Evolutionary conservation across 2,113 vertebrate genomes (phyloP), one percentile per base, ranked within the genome.

Genomic region (Hiodon alosoides): DNA sequence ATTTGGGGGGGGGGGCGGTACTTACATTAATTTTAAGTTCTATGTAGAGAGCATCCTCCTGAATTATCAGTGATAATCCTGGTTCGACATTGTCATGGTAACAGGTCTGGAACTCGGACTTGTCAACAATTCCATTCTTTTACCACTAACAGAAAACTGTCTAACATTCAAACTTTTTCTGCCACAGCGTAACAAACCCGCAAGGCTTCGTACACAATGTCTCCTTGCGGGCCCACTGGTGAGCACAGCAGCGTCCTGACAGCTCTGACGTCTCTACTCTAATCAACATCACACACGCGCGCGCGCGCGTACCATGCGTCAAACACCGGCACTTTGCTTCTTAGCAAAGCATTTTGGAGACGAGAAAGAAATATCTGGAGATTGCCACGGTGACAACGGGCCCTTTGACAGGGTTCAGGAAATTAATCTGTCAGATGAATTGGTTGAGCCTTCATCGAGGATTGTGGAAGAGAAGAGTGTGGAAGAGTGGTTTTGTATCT

Each of bases 381-480:
- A 75, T 69, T 16, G n/a, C 53, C 7, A 73, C 60, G 58, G 73
- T 57, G 74, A 77, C 69, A 48, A 64, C 16, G 9, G 7, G 55
- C 59, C 31, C 79, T 69, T 55, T 53, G n/a, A 48, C 17, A 61
- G 76, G 60, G 65, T 58, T 5, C 55, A 57, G 74, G 59, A 71
- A 78, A 81, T 84, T 67, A 83, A 84, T 79, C 77, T 77, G 75
- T 80, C 80, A 82, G 58, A 67, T 76, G 79, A 75, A 81, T 78
- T 68, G 66, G 64, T 48, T 13, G 16, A 60, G 13, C 14, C 67
- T 4, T 51, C 55, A 48, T 55, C 69, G 3, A 59, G 71, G 51
- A 74, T 8, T 73, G 67, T 3, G 67, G 8, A 57, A 57, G 62
- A 74, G 8, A 3, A 67, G 66, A 16, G 59, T 67, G 17, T 17